phyloP scores from a whole-genome alignment of 1,140 invertebrate genomes.

The Drosophila triauraria region DNA sequence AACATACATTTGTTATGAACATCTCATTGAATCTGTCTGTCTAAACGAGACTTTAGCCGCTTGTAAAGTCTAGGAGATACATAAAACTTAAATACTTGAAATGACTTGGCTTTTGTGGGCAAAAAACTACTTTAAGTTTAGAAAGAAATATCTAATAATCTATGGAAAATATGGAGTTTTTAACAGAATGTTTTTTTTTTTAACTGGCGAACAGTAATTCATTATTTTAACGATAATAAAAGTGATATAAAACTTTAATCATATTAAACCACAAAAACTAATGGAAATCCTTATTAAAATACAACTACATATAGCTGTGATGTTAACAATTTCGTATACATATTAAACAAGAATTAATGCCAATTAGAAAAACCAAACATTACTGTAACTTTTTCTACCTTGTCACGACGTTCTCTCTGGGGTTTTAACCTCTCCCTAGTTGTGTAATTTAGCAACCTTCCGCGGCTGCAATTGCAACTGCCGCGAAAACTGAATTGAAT shows the following conservation, averaged over 20 bases:
- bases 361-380: conserved; percentile 18
- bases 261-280: too few relatives aligned
- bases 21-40: conserved; percentile 27
- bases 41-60: conserved; percentile 14
- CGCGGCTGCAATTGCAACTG: conserved; percentile 35
- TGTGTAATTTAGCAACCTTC: conserved; percentile 35
- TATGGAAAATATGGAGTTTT: neutral
- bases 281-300: neutral
- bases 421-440: conserved; percentile 12
- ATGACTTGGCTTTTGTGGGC: neutral
- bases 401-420: conserved; percentile 11
- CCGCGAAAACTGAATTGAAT: conserved; percentile 39
- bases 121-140: neutral
- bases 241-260: too few relatives aligned
- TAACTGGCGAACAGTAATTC: too few relatives aligned
- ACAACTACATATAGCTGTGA: neutral
- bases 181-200: too few relatives aligned
- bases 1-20: conserved; percentile 48
- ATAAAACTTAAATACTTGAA: neutral
- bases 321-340: conserved; percentile 12
- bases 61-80: neutral
- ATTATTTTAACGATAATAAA: too few relatives aligned
- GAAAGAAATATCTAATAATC: neutral
- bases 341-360: neutral
- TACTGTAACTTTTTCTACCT: conserved; percentile 18